Base-by-base conservation (phyloP, 2,888 invertebrate species). In the Trisateles emortualis region DNA sequence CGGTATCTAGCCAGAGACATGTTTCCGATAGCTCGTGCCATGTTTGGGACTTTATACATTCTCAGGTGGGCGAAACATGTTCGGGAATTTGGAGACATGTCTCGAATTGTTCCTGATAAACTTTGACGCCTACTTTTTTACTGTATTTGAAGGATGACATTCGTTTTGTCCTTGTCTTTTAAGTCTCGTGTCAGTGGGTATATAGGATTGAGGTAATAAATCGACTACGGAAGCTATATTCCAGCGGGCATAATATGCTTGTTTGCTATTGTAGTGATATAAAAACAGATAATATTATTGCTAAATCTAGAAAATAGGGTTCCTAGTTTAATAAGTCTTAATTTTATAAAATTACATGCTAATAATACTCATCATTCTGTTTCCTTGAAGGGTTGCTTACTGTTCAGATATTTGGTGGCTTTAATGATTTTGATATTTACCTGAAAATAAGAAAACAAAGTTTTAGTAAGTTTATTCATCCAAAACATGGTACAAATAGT, bases 11-110 rank as follows among this genome's bases (percentile, higher is more conserved):
- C 38, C 33, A 43, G 24, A 14, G 13, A 35, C 57, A 47, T 56
- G 44, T 47, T 45, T 26, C 16, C 8, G 62, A 53, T 33, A 53
- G 63, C 53, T 24, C 63, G 54, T 45, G 63, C 58, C 35, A 5
- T 47, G 48, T 19, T 35, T 2, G 1, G 11, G 3, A 19, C 19
- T 11, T 9, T 14, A 16, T 6, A 10, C 35, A 33, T 13, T 9
- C 17, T 19, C 30, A 38, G 44, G 11, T 52, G 52, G 49, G 46
- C 33, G 14, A 44, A 59, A 50, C 38, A 11, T 47, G 26, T 56
- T 52, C 39, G 0, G 26, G 22, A 42, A 47, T 52, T 47, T 52
- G 14, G 26, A 51, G 33, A 38, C 19, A 43, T 59, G 42, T 26
- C 32, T 24, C 8, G 19, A 13, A 10, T 22, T 38, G 45, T 53